Percentiles rank a stretch among this genome's conserved stretches.
phyloP scores from a whole-genome alignment of 2,797 vertebrate species.

The Clarias platycephalus region DNA sequence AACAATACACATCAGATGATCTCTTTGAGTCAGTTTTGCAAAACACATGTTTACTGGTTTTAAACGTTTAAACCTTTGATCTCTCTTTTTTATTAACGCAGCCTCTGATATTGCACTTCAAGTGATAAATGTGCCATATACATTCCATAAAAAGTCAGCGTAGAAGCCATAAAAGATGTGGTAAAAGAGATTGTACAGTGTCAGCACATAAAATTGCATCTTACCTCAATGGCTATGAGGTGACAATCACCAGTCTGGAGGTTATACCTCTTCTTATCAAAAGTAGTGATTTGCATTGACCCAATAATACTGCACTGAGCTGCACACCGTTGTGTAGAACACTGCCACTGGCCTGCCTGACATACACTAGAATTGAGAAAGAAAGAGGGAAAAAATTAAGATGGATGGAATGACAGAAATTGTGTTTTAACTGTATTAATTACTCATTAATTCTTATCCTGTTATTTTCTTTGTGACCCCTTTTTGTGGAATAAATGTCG shows the following conservation, averaged over 20 bases:
- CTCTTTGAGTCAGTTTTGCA: neutral
- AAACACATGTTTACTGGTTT: constrained; percentile 9
- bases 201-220: constrained; percentile 30
- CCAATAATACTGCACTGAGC: constrained; percentile 81
- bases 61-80: constrained; percentile 11
- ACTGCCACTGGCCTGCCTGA: constrained; percentile 81
- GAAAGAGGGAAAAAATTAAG: neutral
- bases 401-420: neutral
- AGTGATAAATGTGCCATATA: neutral
- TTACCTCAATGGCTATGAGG: constrained; percentile 83
- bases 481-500: neutral
- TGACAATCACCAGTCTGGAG: constrained; percentile 74
- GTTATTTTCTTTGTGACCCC: neutral
- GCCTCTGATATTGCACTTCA: neutral
- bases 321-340: constrained; percentile 77
- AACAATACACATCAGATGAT: neutral
- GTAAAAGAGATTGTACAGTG: neutral
- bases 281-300: constrained; percentile 82
- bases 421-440: neutral
- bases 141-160: neutral
- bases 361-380: constrained; percentile 73
- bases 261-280: constrained; percentile 82
- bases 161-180: neutral
- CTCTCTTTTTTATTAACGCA: neutral
- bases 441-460: neutral